Conservation (phyloP, 2,888 invertebrate genomes). For the Cryptocheilus praepositus region DNA sequence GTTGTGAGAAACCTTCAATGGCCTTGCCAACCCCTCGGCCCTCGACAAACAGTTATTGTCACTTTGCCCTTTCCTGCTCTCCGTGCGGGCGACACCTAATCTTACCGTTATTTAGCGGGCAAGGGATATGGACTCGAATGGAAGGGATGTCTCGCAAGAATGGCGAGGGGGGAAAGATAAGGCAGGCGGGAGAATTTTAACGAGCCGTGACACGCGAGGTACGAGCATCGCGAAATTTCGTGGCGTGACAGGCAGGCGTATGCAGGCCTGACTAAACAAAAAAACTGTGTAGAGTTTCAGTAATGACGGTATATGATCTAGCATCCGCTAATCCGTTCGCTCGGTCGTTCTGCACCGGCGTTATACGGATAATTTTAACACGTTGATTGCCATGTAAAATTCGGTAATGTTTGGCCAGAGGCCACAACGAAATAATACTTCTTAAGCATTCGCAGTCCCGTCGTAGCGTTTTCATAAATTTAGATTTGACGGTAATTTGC, state of each 20-base stretch:
- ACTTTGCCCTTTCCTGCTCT: slow-evolving; percentile 43
- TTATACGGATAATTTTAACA: too few relatives aligned
- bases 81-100: slow-evolving; percentile 46
- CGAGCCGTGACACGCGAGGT: slow-evolving; percentile 36
- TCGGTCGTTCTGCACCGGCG: too few relatives aligned
- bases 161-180: slow-evolving; percentile 3
- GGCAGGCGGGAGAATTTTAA: slow-evolving; percentile 28
- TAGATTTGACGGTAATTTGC: too few relatives aligned
- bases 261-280: too few relatives aligned
- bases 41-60: slow-evolving; percentile 51
- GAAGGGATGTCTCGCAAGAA: slow-evolving; percentile 4
- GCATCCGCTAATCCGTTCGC: too few relatives aligned
- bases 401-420: too few relatives aligned
- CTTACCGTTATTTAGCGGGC: slow-evolving; percentile 38
- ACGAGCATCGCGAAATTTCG: slow-evolving; percentile 30
- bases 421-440: too few relatives aligned
- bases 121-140: slow-evolving; percentile 9
- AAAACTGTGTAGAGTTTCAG: too few relatives aligned
- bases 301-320: too few relatives aligned
- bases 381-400: too few relatives aligned
- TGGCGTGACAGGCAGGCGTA: neutral
- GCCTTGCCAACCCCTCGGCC: slow-evolving; percentile 43
- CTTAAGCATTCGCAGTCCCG: too few relatives aligned
- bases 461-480: too few relatives aligned
- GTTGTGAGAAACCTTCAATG: slow-evolving; percentile 46